Base-by-base conservation (phyloP, 1,140 invertebrate species). In the Chymomyza costata region DNA sequence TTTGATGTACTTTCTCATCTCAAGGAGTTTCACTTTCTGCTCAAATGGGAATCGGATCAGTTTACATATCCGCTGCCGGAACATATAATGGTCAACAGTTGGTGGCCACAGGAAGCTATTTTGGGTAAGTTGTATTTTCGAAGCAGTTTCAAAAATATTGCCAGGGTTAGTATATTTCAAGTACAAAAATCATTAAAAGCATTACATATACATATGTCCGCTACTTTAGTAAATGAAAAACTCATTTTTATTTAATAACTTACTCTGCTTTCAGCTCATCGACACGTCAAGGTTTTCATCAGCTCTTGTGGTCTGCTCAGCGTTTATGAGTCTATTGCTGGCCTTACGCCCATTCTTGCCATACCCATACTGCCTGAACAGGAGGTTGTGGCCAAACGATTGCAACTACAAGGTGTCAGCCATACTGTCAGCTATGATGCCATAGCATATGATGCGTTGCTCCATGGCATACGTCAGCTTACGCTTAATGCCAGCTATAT, bases 41-140 rank as follows among this genome's bases (percentile, higher is more conserved):
- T 90, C 87, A 93, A 93, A 78, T 93, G 88, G 88, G 91, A 92
- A 67, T 86, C 85, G 0, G 88, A 89, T 1, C 65, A 80, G 25
- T 67, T 90, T 15, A 16, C 52, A 3, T 85, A 88, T 50, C 86
- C 46, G n/a, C 34, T 62, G 19, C 65, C 90, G 0, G 61, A 85
- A 0, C 93, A 93, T 82, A 85, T 93, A 0, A 86, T 90, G 62
- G 74, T 91, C 6, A 86, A 82, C 17, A 89, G 89, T 37, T 93
- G 92, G 92, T 80, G 92, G 25, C 92, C 92, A 0, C 92, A 94
- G 69, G 89, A 89, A 54, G 91, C 91, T 47, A 86, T 93, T 65
- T 80, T 93, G 45, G 48, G 71, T 82, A 45, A 35, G 38, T 10
- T 21, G 2, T 56, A 10, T n/a, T 31, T 2, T 10, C 8, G 3